Evolutionary conservation across 2,888 invertebrate genomes (phyloP).

Genomic region (Stictocephala bisonia): DNA sequence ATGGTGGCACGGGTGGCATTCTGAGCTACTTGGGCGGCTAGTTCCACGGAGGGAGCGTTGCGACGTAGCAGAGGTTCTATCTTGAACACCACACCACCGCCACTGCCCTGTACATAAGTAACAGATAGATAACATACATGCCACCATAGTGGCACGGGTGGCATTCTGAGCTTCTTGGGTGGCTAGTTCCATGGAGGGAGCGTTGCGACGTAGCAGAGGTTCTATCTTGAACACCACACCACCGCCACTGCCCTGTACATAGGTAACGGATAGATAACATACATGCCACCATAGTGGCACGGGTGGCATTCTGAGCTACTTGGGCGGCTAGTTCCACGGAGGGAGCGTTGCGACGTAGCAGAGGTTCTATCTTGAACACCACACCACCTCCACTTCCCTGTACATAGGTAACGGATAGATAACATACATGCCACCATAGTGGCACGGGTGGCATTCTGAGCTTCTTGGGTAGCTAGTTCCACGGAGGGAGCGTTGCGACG

Average conservation of each 20-base stretch:
- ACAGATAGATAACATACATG: no score
- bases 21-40: slow-evolving; percentile 58
- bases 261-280: no score
- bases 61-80: slow-evolving; percentile 61
- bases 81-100: slow-evolving; percentile 59
- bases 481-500: no score
- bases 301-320: slow-evolving; percentile 56
- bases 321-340: slow-evolving; percentile 60
- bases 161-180: no score
- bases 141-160: no score
- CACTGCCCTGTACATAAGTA: slow-evolving; percentile 36
- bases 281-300: slow-evolving; percentile 50
- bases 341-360: slow-evolving; percentile 60
- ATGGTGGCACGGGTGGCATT: slow-evolving; percentile 54
- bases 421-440: no score
- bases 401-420: no score
- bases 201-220: no score
- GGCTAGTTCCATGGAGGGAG: no score
- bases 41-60: slow-evolving; percentile 61
- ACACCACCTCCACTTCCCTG: slow-evolving; percentile 53
- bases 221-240: no score
- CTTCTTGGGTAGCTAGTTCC: slow-evolving; percentile 60
- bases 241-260: no score
- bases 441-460: no score
- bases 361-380: slow-evolving; percentile 61